phyloP scores from a whole-genome alignment of 2,888 invertebrate species.

The Bembecia ichneumoniformis region DNA sequence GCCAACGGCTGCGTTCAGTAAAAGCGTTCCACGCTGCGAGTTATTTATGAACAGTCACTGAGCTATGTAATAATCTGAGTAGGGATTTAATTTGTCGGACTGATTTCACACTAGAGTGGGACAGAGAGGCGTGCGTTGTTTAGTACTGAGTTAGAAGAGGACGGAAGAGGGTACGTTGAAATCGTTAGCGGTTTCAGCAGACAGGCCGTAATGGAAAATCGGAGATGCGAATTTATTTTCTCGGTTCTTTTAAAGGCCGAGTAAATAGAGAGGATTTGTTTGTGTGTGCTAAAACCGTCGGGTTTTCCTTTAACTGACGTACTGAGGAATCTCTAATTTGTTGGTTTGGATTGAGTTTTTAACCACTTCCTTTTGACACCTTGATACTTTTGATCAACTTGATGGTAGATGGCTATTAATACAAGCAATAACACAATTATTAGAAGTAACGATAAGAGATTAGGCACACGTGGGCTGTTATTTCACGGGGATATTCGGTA shows the following conservation, averaged over 20 bases:
- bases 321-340: conserved; percentile 4
- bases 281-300: conserved; percentile 14
- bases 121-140: conserved; percentile 22
- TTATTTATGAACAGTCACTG: conserved; percentile 80
- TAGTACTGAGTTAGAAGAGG: conserved; percentile 18
- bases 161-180: conserved; percentile 19
- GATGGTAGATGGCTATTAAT: background rate
- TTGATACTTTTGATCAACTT: background rate
- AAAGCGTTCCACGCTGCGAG: conserved; percentile 39
- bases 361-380: background rate
- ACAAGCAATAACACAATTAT: no score
- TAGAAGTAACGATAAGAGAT: no score
- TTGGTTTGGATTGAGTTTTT: background rate
- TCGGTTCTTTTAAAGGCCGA: conserved; percentile 26
- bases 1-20: conserved; percentile 23
- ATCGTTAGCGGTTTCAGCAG: conserved; percentile 55
- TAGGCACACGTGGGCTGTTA: no score
- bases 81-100: conserved; percentile 81
- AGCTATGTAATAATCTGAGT: conserved; percentile 81
- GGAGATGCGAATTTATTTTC: conserved; percentile 25
- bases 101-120: conserved; percentile 75
- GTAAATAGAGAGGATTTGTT: conserved; percentile 36
- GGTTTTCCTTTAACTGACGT: conserved; percentile 9
- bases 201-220: conserved; percentile 48
- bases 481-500: no score